phyloP scores from a whole-genome alignment of 2,113 vertebrate species.

The Uria lomvia region DNA sequence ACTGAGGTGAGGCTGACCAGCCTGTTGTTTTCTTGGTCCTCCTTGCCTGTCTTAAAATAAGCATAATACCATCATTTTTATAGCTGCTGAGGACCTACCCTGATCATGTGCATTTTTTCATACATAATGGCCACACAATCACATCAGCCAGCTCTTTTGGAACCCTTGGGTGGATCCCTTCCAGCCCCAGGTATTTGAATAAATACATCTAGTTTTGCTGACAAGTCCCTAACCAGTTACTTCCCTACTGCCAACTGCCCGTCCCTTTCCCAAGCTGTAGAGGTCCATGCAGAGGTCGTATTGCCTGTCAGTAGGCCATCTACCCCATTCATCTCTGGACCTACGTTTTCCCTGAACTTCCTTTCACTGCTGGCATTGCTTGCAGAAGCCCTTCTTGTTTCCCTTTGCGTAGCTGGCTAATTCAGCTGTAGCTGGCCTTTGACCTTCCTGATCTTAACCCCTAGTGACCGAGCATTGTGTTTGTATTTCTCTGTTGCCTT shows the following conservation, averaged over 20 bases:
- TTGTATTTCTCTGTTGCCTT: not conserved
- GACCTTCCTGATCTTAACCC: conserved; percentile 14
- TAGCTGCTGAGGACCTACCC: accelerated
- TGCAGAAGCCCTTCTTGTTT: not conserved
- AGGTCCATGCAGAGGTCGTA: not conserved
- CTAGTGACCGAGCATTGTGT: not conserved
- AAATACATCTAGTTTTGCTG: not conserved
- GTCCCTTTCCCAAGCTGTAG: not conserved
- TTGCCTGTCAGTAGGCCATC: not conserved
- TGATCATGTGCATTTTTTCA: not conserved
- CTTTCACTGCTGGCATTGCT: not conserved
- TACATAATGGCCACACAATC: not conserved
- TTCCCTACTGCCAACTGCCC: not conserved
- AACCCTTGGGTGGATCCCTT: not conserved
- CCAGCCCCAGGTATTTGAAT: not conserved
- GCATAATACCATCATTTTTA: not conserved
- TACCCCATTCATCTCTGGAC: not conserved
- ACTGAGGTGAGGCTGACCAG: not conserved
- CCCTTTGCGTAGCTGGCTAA: not conserved
- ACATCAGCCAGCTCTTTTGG: not conserved
- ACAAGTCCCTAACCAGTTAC: not conserved
- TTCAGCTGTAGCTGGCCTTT: conserved; percentile 2
- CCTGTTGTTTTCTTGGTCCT: not conserved
- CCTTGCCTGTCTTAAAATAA: not conserved
- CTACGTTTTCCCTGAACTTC: not conserved